phyloP scores from a whole-genome alignment of 2,888 invertebrate species.

The Odontocolon sp. region DNA sequence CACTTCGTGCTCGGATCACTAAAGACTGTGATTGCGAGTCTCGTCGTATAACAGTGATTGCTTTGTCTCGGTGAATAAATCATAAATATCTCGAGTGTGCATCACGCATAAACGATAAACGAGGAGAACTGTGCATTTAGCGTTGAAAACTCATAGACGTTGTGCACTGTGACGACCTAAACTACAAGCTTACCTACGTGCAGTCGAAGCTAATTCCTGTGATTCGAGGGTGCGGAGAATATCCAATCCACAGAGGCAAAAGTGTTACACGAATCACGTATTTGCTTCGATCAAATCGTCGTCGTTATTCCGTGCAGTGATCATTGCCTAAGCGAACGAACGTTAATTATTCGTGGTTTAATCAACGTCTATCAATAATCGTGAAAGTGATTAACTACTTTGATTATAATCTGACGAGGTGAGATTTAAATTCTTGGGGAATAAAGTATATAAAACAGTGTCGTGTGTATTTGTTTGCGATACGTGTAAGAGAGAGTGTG shows the following conservation, averaged over 20 bases:
- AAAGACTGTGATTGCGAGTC: neutral
- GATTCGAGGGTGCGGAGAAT: slow-evolving; percentile 55
- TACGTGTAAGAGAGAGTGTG: neutral
- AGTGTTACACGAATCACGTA: slow-evolving; percentile 48
- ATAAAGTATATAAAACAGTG: neutral
- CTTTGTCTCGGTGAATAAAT: neutral
- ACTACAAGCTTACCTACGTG: slow-evolving; percentile 53
- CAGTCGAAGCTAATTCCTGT: slow-evolving; percentile 55
- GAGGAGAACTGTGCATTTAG: neutral
- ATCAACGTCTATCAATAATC: slow-evolving; percentile 2
- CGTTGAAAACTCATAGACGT: neutral
- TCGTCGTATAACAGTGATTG: slow-evolving; percentile 2
- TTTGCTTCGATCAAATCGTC: slow-evolving; percentile 42
- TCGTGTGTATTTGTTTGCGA: neutral
- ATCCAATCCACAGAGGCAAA: slow-evolving; percentile 41
- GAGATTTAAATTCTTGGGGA: too few species aligned
- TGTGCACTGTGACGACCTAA: slow-evolving; percentile 8
- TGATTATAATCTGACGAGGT: neutral
- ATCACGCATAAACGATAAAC: slow-evolving; percentile 1
- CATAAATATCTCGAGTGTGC: neutral
- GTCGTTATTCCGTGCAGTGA: slow-evolving; percentile 18
- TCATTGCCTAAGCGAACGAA: slow-evolving; percentile 27
- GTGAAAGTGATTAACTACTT: neutral
- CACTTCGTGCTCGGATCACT: neutral
- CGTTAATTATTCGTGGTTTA: slow-evolving; percentile 4